These are phyloP conservation scores for Procambarus virginalis DNA, from an alignment of 1,140 invertebrate species.

Conservation along the genomic window DNA sequence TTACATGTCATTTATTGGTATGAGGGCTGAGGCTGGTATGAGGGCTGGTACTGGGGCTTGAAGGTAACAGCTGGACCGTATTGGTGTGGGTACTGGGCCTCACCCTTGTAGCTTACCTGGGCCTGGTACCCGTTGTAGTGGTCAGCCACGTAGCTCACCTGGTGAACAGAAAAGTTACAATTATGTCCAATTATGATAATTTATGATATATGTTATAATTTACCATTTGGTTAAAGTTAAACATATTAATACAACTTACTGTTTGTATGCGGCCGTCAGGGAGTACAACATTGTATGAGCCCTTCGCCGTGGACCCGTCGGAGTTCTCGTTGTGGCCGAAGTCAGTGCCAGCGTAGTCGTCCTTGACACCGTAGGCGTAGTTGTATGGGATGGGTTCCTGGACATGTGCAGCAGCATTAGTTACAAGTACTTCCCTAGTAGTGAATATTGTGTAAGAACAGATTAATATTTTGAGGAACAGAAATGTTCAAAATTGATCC, in stretches of 20 bases:
- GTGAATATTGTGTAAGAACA: too few relatives aligned
- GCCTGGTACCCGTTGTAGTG: conserved; percentile 71
- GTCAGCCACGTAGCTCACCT: conserved; percentile 72
- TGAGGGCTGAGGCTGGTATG: neutral
- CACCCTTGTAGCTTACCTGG: conserved; percentile 69
- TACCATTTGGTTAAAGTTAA: too few relatives aligned
- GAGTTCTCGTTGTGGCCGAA: conserved; percentile 68
- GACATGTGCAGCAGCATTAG: neutral
- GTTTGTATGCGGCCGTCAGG: conserved; percentile 72
- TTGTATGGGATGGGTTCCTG: conserved; percentile 70
- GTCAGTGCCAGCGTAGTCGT: neutral
- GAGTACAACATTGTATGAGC: conserved; percentile 71
- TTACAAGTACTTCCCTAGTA: neutral
- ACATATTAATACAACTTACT: conserved; percentile 32
- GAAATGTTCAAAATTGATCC: neutral
- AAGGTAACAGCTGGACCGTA: conserved; percentile 63
- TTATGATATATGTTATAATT: too few relatives aligned
- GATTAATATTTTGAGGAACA: too few relatives aligned
- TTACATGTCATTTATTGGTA: neutral
- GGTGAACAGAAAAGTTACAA: neutral
- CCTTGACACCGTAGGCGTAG: neutral
- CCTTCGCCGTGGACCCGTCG: conserved; percentile 70
- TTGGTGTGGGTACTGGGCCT: conserved; percentile 68
- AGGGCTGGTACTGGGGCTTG: conserved; percentile 54
- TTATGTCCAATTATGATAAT: too few relatives aligned